A percentile compares a stretch with the other conserved stretches of the same genome.
These are phyloP conservation scores for Drosophila nigrodunni DNA, from an alignment of 1,140 invertebrate species.

Conservation along the genomic window DNA sequence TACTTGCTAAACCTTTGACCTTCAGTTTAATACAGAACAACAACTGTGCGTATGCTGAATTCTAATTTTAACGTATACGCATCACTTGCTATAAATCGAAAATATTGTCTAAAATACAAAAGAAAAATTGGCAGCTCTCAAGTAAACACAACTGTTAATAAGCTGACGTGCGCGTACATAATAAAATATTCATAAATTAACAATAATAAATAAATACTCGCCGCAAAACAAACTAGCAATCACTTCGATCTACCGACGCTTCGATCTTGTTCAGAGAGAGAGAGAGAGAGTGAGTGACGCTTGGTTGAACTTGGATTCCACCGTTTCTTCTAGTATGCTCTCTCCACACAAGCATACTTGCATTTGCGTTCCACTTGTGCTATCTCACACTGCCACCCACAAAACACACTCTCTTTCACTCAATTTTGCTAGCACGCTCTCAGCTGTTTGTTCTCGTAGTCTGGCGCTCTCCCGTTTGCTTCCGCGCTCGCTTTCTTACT, in stretches of 20 bases:
- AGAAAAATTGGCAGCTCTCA: constrained; percentile 13
- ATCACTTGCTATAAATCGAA: constrained; percentile 16
- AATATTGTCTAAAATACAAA: constrained; percentile 7
- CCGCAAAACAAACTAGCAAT: constrained; percentile 38
- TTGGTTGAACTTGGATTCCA: constrained; percentile 14
- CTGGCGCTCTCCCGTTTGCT: constrained; percentile 10
- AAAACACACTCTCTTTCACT: constrained; percentile 3
- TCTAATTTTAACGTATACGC: constrained; percentile 56
- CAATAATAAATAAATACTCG: constrained; percentile 56
- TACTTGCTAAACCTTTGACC: not conserved
- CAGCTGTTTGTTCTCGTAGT: not conserved
- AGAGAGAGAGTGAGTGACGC: constrained; percentile 3
- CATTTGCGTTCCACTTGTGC: constrained; percentile 10
- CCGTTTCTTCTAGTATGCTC: not conserved
- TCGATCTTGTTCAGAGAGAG: constrained; percentile 11
- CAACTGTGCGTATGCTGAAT: constrained; percentile 47
- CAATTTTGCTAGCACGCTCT: constrained; percentile 6
- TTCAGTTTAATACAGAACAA: constrained; percentile 3
- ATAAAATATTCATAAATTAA: constrained; percentile 64
- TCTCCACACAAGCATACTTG: constrained; percentile 3
- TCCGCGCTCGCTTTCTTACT: not conserved
- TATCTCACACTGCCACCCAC: constrained; percentile 23
- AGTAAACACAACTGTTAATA: constrained; percentile 49
- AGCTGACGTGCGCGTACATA: constrained; percentile 25
- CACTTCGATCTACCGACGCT: not conserved